Evolutionary conservation across 2,797 vertebrate species (phyloP).

Genomic region (Galaxias olidus): DNA sequence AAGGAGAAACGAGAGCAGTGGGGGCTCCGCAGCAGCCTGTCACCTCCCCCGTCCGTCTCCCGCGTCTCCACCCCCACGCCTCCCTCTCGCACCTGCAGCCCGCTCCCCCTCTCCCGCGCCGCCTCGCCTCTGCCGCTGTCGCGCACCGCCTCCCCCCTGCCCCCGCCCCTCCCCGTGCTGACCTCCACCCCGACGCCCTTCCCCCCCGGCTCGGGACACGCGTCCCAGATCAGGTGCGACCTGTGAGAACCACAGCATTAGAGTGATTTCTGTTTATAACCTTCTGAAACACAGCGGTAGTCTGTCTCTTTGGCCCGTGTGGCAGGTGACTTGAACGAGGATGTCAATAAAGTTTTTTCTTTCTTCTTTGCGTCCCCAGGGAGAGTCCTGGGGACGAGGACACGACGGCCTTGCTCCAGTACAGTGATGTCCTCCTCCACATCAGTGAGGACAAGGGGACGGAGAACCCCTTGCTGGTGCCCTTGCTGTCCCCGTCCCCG

Average conservation of each 20-base stretch:
- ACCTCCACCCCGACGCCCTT: constrained; percentile 59
- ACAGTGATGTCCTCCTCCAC: constrained; percentile 78
- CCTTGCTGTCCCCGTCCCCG: constrained; percentile 64
- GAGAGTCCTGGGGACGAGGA: constrained; percentile 89
- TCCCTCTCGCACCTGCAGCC: constrained; percentile 56
- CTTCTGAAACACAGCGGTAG: too few species aligned
- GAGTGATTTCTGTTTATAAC: too few species aligned
- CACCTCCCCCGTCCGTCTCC: constrained; percentile 69
- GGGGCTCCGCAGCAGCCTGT: constrained; percentile 72
- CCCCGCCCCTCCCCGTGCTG: constrained; percentile 69
- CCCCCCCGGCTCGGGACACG: constrained; percentile 46
- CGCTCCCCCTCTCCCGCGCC: constrained; percentile 22
- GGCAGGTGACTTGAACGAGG: not conserved
- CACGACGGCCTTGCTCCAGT: constrained; percentile 85
- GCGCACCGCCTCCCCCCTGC: constrained; percentile 56
- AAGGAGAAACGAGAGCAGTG: constrained; percentile 73
- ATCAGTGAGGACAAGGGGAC: constrained; percentile 88
- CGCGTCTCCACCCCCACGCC: constrained; percentile 62
- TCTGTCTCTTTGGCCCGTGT: too few species aligned
- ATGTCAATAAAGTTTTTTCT: too few species aligned
- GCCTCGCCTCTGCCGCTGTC: constrained; percentile 57
- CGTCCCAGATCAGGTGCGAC: constrained; percentile 24
- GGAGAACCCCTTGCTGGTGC: constrained; percentile 90
- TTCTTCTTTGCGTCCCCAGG: constrained; percentile 38
- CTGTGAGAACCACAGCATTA: too few species aligned